Evolutionary conservation across 2,797 vertebrate species (phyloP).

Genomic region (Clarias laeviceps): DNA sequence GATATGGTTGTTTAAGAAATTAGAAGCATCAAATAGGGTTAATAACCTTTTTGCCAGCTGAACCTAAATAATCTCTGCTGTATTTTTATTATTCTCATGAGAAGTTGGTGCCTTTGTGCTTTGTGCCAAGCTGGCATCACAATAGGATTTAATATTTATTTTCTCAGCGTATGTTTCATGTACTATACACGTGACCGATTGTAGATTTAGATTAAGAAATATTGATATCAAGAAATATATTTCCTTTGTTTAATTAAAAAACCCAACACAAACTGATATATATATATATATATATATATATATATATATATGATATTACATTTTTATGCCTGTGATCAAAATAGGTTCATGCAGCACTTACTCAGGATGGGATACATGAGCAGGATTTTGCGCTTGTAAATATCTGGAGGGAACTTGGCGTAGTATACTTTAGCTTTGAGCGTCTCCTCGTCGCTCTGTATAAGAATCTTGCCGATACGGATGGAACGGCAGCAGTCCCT

Average conservation of each 20-base stretch:
- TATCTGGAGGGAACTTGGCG: slow-evolving; percentile 95
- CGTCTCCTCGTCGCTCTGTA: slow-evolving; percentile 97
- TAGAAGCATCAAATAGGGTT: no score
- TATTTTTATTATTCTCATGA: background rate
- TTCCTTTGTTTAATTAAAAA: background rate
- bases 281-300: no score
- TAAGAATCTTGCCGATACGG: slow-evolving; percentile 96
- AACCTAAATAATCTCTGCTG: background rate
- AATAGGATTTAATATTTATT: no score
- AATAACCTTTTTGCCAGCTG: no score
- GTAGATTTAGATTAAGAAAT: background rate
- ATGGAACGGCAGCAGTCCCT: slow-evolving; percentile 93
- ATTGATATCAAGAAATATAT: background rate
- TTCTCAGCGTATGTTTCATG: background rate
- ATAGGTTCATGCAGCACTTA: slow-evolving; percentile 72
- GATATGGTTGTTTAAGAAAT: no score
- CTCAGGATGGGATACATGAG: slow-evolving; percentile 98
- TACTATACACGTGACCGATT: background rate
- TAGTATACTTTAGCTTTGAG: slow-evolving; percentile 98
- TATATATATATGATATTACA: no score
- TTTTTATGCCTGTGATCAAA: background rate
- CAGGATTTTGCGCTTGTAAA: slow-evolving; percentile 93
- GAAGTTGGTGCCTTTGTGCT: background rate
- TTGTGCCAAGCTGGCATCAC: no score
- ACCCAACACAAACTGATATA: background rate